Conservation (phyloP, 1,140 invertebrate genomes). For the Subanguina moxae region DNA sequence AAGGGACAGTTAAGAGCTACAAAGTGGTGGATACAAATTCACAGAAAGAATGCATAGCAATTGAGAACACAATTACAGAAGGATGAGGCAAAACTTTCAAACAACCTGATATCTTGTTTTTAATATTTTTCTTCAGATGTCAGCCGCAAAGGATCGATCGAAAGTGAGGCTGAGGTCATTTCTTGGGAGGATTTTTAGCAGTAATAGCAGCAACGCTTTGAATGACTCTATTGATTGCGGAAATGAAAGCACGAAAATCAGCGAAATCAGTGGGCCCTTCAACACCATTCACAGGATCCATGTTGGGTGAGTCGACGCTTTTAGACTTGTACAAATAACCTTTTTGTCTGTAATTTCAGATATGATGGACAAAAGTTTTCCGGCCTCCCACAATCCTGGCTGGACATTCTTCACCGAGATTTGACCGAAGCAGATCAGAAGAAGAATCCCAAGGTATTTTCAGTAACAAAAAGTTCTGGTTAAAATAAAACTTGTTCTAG, state of each 20-base stretch:
- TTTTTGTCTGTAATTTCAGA: slow-evolving; percentile 17
- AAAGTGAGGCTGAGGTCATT: slow-evolving; percentile 51
- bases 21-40: too few relatives aligned
- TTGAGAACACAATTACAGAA: too few relatives aligned
- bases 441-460: slow-evolving; percentile 39
- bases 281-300: slow-evolving; percentile 56
- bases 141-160: slow-evolving; percentile 15
- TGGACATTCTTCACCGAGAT: slow-evolving; percentile 43
- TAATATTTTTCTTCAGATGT: neutral
- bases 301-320: slow-evolving; percentile 28
- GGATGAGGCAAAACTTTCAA: too few relatives aligned
- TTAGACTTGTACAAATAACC: neutral
- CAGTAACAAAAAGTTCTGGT: too few relatives aligned
- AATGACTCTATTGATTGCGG: slow-evolving; percentile 4
- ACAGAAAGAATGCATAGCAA: too few relatives aligned
- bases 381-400: slow-evolving; percentile 53
- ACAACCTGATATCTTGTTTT: too few relatives aligned
- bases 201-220: slow-evolving; percentile 13
- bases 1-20: too few relatives aligned
- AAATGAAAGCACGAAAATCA: slow-evolving; percentile 24
- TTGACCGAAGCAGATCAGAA: slow-evolving; percentile 58
- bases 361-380: slow-evolving; percentile 58
- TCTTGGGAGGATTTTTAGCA: slow-evolving; percentile 52
- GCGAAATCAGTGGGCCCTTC: slow-evolving; percentile 52
- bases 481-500: neutral